Percentiles rank a stretch among this genome's conserved stretches.
phyloP scores from a whole-genome alignment of 2,797 vertebrate genomes.

The Triplophysa bombifrons region DNA sequence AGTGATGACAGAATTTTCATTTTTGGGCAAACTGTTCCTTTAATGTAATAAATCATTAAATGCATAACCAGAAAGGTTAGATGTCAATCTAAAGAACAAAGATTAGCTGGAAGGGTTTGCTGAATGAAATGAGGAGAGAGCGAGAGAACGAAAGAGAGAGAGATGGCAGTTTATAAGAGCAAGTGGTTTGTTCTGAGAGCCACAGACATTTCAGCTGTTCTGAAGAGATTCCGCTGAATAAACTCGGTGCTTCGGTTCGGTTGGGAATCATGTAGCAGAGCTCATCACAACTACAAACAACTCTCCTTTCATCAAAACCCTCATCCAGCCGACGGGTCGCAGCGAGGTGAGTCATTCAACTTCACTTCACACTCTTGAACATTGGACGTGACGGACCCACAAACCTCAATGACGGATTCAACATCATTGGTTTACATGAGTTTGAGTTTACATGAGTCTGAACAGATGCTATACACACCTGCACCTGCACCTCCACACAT shows the following conservation, averaged over 20 bases:
- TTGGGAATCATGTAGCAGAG: background rate
- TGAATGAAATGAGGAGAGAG: slow-evolving; percentile 15
- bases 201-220: background rate
- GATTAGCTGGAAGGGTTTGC: background rate
- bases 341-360: slow-evolving; percentile 15
- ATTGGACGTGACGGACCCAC: too few species aligned
- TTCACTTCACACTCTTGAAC: too few species aligned
- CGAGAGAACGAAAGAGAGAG: background rate
- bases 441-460: too few species aligned
- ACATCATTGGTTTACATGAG: too few species aligned
- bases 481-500: too few species aligned
- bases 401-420: too few species aligned
- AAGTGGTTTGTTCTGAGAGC: background rate
- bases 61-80: background rate
- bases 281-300: background rate
- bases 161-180: slow-evolving; percentile 29
- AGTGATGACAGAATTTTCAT: too few species aligned
- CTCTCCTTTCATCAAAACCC: background rate
- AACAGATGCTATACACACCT: too few species aligned
- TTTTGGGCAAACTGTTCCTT: too few species aligned
- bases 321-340: background rate
- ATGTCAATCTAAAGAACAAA: background rate
- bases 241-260: background rate
- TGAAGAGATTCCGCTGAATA: background rate
- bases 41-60: too few species aligned